phyloP scores from a whole-genome alignment of 2,113 vertebrate genomes.

The Pelecanus crispus region DNA sequence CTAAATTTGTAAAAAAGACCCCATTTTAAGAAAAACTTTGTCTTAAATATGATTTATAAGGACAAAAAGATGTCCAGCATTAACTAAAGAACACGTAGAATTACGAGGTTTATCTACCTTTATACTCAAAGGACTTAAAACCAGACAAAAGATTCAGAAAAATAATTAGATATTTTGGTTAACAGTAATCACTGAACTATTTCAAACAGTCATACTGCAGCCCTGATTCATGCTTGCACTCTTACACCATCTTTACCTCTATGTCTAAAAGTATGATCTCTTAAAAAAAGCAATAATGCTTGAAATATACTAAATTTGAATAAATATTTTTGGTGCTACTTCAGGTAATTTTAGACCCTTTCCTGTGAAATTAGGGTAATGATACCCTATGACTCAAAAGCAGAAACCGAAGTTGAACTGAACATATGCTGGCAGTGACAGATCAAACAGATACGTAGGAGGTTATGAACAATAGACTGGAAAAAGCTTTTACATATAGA shows the following conservation, averaged over 20 bases:
- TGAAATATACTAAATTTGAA: neutral
- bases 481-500: slow-evolving; percentile 4
- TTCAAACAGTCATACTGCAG: neutral
- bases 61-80: neutral
- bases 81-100: neutral
- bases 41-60: neutral
- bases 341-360: neutral
- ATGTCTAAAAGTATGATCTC: neutral
- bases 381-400: slow-evolving; percentile 42
- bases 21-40: neutral
- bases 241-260: neutral
- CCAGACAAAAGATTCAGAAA: neutral
- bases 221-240: neutral
- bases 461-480: neutral
- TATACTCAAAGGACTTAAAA: neutral
- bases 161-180: neutral
- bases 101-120: neutral
- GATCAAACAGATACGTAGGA: slow-evolving; percentile 32
- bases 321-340: neutral
- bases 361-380: neutral
- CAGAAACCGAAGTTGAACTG: slow-evolving; percentile 12
- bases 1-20: neutral
- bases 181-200: neutral
- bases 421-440: neutral
- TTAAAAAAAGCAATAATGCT: neutral